Evolutionary conservation across 2,113 vertebrate species (phyloP).

Genomic region (Mystacornis crossleyi): DNA sequence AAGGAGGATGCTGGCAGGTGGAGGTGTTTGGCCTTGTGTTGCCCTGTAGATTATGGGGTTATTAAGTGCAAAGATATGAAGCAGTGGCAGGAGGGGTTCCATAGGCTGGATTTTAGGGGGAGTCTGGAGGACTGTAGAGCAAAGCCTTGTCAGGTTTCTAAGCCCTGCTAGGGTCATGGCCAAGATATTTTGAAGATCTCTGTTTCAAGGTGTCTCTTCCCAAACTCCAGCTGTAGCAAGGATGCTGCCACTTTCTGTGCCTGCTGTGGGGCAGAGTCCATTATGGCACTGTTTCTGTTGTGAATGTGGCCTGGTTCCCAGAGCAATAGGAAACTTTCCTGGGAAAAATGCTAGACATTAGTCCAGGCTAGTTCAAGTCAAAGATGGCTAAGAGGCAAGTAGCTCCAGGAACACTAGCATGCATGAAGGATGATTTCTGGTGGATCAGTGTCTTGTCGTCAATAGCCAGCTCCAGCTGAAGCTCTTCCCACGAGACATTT

Average conservation of each 20-base stretch:
- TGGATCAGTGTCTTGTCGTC: not conserved
- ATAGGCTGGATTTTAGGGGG: accelerated
- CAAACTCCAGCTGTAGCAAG: not conserved
- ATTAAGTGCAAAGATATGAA: not conserved
- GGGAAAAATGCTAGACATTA: not conserved
- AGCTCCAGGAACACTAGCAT: not conserved
- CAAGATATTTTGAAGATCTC: not conserved
- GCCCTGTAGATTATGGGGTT: not conserved
- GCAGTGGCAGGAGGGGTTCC: not conserved
- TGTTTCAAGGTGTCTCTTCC: not conserved
- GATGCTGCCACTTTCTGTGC: not conserved
- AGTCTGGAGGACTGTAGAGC: not conserved
- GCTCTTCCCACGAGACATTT: not conserved
- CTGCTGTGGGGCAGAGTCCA: not conserved
- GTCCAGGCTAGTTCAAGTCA: not conserved
- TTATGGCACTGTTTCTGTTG: not conserved
- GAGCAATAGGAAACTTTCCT: not conserved
- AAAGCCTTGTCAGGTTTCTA: not conserved
- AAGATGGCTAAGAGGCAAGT: not conserved
- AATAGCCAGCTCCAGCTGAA: not conserved
- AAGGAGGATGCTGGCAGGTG: not conserved
- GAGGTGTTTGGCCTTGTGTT: not conserved
- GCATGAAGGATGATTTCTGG: not conserved
- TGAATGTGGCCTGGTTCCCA: not conserved
- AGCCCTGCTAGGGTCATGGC: not conserved